Evolutionary conservation across 2,797 vertebrate genomes (phyloP).

Genomic region (Poecilia picta): DNA sequence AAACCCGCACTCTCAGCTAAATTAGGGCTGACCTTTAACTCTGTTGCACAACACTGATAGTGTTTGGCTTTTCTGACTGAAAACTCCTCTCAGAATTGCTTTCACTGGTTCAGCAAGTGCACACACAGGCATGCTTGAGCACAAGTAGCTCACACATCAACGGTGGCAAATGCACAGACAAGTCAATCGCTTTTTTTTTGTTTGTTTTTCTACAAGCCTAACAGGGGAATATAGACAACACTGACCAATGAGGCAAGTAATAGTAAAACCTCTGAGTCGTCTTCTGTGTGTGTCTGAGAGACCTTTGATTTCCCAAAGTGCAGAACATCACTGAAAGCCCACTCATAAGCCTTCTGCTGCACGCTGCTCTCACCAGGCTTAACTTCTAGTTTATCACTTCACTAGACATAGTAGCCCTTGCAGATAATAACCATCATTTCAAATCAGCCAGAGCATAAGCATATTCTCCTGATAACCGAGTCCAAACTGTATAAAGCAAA

Average conservation of each 20-base stretch:
- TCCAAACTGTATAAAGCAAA: not conserved
- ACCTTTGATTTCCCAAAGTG: constrained; percentile 64
- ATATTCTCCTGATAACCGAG: constrained; percentile 1
- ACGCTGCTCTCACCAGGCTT: constrained; percentile 24
- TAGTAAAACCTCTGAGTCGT: constrained; percentile 18
- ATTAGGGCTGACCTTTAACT: constrained; percentile 30
- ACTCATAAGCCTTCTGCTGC: constrained; percentile 26
- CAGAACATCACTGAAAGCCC: constrained; percentile 50
- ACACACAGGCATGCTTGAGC: constrained; percentile 1
- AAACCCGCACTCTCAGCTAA: not conserved
- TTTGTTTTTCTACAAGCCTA: constrained; percentile 11
- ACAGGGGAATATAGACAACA: constrained; percentile 25
- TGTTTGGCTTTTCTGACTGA: constrained; percentile 2
- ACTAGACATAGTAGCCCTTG: constrained; percentile 14
- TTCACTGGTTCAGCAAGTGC: constrained; percentile 12
- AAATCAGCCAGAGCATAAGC: constrained; percentile 18
- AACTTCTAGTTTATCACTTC: constrained; percentile 26
- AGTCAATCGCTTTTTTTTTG: constrained; percentile 20
- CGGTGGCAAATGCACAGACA: constrained; percentile 6
- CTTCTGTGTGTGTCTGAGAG: constrained; percentile 17
- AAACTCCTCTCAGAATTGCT: constrained; percentile 18
- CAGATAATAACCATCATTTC: constrained; percentile 16
- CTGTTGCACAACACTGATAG: constrained; percentile 7
- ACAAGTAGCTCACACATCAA: constrained; percentile 6
- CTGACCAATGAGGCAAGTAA: constrained; percentile 51